A percentile compares a stretch with the other conserved stretches of the same genome.
Conservation (phyloP, 2,888 invertebrate genomes). For the Lycia hirtaria region DNA sequence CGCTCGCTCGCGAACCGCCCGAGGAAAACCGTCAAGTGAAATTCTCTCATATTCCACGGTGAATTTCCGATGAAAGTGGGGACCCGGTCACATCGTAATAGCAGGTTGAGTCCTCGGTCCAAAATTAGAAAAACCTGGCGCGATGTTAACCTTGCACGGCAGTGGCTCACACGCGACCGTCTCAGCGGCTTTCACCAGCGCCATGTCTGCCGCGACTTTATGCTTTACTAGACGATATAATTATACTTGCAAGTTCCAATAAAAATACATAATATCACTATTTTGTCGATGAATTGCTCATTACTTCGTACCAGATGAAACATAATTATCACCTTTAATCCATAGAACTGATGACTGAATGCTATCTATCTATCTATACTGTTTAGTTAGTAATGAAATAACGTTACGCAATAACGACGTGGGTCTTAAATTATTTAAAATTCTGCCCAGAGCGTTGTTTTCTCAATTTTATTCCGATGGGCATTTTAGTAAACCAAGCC, state of each 20-base stretch:
- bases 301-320: background rate
- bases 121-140: constrained; percentile 73
- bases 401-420: background rate
- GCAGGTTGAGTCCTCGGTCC: constrained; percentile 69
- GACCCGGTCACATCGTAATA: constrained; percentile 62
- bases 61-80: constrained; percentile 76
- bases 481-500: no score
- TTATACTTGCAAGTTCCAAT: constrained; percentile 42
- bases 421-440: background rate
- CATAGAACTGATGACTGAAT: no score
- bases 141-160: constrained; percentile 74
- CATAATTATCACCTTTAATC: no score
- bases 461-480: no score
- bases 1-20: constrained; percentile 36
- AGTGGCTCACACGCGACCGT: constrained; percentile 69
- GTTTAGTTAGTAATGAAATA: no score
- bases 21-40: constrained; percentile 57
- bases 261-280: constrained; percentile 5
- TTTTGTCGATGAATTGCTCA: constrained; percentile 2
- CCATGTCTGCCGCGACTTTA: constrained; percentile 63
- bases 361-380: no score
- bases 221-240: constrained; percentile 67
- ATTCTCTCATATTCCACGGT: constrained; percentile 67
- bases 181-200: constrained; percentile 74
- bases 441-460: background rate